These are phyloP conservation scores for Neomorphus geoffroyi DNA, from an alignment of 2,797 vertebrate species.

Conservation along the genomic window DNA sequence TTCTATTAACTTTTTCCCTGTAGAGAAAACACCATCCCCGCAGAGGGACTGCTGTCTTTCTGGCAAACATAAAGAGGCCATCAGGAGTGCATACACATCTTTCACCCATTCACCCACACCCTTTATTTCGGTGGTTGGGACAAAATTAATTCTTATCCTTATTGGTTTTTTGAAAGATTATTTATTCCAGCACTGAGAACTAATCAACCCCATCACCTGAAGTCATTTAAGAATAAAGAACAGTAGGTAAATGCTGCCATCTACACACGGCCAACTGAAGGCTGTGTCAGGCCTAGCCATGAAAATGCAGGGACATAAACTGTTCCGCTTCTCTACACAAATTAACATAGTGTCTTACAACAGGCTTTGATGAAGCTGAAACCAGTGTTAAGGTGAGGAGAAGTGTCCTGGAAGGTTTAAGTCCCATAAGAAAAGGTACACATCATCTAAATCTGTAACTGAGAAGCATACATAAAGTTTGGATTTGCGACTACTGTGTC, in stretches of 20 bases:
- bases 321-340: not conserved
- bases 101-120: not conserved
- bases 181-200: not conserved
- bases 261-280: slow-evolving; percentile 38
- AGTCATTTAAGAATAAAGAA: not conserved
- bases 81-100: accelerated
- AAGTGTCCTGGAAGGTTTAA: not conserved
- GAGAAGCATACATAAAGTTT: not conserved
- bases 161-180: not conserved
- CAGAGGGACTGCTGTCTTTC: not conserved
- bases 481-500: not conserved
- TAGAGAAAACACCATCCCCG: not conserved
- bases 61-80: not conserved
- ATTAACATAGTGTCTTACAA: not conserved
- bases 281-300: not conserved
- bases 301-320: not conserved
- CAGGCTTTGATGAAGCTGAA: not conserved
- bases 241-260: slow-evolving; percentile 55
- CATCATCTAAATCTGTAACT: not conserved
- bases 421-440: not conserved
- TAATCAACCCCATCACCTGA: not conserved
- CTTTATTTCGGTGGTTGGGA: not conserved
- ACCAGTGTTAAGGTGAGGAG: not conserved
- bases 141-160: not conserved
- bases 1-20: not conserved